Conservation (phyloP, 2,797 vertebrate species). For the Gallinago solitaria region DNA sequence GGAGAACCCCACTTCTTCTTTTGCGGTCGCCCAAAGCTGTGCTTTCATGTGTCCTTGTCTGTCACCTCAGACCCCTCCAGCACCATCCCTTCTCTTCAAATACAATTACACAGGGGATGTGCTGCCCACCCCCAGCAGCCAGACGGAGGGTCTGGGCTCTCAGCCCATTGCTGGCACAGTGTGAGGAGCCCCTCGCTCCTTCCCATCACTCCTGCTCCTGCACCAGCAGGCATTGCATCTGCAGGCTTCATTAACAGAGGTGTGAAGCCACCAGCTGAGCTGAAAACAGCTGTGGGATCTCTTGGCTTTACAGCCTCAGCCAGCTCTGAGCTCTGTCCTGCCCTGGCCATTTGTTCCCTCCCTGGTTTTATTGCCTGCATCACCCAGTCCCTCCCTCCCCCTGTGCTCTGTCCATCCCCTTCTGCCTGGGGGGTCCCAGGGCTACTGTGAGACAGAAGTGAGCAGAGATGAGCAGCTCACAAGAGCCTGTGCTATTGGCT, state of each 20-base stretch:
- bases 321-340: neutral
- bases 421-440: rapidly evolving
- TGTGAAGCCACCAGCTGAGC: neutral
- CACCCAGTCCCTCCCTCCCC: neutral
- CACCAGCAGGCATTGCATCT: neutral
- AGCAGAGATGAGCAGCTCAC: neutral
- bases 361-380: neutral
- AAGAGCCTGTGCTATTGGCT: neutral
- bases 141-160: neutral
- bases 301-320: neutral
- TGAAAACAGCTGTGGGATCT: neutral
- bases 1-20: neutral
- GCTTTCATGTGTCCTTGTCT: neutral
- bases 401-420: neutral
- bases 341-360: neutral
- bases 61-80: neutral
- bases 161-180: neutral
- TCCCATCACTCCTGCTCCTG: neutral
- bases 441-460: rapidly evolving
- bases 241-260: neutral
- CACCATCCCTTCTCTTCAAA: neutral
- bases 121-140: neutral
- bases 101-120: neutral
- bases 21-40: rapidly evolving
- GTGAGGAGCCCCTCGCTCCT: neutral